These are phyloP conservation scores for Sinella curviseta DNA, from an alignment of 1,140 invertebrate genomes.

Conservation along the genomic window DNA sequence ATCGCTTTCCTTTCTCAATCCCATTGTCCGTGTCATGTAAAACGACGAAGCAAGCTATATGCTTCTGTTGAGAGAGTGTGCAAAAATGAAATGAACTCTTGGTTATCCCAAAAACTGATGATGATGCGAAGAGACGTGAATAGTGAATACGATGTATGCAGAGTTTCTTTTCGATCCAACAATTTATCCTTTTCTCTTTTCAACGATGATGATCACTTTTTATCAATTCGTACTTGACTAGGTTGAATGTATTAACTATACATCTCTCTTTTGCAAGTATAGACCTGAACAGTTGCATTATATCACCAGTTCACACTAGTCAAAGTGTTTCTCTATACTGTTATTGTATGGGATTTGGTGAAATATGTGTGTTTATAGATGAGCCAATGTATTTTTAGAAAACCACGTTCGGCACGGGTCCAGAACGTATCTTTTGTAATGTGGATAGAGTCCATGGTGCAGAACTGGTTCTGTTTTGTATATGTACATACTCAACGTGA, in stretches of 20 bases:
- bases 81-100: too few species aligned
- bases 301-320: too few species aligned
- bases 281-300: too few species aligned
- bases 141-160: not conserved
- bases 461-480: not conserved
- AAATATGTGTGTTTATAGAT: not conserved
- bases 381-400: constrained; percentile 20
- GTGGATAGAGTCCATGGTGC: too few species aligned
- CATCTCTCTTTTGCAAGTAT: not conserved
- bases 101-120: not conserved
- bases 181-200: not conserved
- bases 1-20: too few species aligned
- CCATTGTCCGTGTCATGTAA: too few species aligned
- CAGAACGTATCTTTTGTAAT: not conserved
- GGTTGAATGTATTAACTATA: not conserved
- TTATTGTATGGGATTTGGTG: not conserved
- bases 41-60: too few species aligned
- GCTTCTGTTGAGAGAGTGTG: too few species aligned
- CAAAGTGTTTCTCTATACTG: not conserved
- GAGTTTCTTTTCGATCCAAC: not conserved
- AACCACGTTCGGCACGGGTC: not conserved
- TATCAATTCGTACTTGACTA: constrained; percentile 14
- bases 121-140: not conserved
- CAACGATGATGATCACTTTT: not conserved
- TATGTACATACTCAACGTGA: not conserved